A percentile compares a stretch with the other conserved stretches of the same genome.
Conservation (phyloP, 2,113 vertebrate genomes). For the Pygoscelis adeliae region DNA sequence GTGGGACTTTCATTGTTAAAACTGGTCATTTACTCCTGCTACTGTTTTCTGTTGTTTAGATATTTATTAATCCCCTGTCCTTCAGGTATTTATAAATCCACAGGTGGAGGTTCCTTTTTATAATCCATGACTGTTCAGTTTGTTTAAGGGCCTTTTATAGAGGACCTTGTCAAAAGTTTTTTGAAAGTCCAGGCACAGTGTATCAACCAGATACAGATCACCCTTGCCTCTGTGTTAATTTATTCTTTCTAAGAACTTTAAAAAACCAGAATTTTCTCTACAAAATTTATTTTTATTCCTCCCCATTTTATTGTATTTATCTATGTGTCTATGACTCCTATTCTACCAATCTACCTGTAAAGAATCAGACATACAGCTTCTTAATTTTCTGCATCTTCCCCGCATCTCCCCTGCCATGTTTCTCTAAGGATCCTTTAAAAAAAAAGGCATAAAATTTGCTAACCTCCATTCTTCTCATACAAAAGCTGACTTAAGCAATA, state of each 20-base stretch:
- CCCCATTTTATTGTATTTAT: neutral
- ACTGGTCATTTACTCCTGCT: neutral
- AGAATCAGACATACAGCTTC: neutral
- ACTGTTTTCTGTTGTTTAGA: neutral
- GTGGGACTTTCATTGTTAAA: neutral
- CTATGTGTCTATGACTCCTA: neutral
- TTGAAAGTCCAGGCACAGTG: neutral
- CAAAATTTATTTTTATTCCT: neutral
- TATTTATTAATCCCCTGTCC: neutral
- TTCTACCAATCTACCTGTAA: neutral
- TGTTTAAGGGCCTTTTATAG: neutral
- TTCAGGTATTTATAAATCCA: neutral
- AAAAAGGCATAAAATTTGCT: neutral
- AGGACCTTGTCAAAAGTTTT: neutral
- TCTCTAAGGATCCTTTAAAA: neutral
- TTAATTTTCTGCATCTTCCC: neutral
- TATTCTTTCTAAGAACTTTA: neutral
- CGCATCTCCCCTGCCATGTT: neutral
- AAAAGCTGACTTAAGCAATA: neutral
- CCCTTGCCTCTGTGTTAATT: neutral
- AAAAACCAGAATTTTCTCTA: neutral
- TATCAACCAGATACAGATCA: neutral
- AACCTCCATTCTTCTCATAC: neutral
- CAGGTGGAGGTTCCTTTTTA: neutral
- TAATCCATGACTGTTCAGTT: neutral